These are phyloP conservation scores for Penaeus indicus DNA, from an alignment of 1,140 invertebrate species.

Conservation along the genomic window DNA sequence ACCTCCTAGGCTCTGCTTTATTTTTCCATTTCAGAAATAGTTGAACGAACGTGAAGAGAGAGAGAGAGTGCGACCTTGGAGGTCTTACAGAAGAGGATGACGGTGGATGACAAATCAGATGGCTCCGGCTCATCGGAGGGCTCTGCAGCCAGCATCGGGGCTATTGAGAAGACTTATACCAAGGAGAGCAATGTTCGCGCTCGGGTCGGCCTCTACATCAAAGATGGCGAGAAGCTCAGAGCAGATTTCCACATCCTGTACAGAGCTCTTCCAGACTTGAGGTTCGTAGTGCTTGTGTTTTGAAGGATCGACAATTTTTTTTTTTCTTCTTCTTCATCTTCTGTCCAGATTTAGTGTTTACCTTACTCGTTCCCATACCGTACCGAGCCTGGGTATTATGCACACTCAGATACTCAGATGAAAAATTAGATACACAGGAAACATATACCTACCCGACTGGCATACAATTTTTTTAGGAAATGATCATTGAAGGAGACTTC, in stretches of 20 bases:
- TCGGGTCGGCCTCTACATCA: constrained; percentile 62
- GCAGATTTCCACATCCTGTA: constrained; percentile 62
- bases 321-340: neutral
- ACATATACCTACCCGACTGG: too few relatives aligned
- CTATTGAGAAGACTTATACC: constrained; percentile 42
- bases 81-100: constrained; percentile 24
- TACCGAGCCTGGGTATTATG: too few relatives aligned
- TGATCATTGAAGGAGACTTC: too few relatives aligned
- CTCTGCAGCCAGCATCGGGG: constrained; percentile 44
- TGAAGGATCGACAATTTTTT: neutral
- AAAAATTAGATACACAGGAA: too few relatives aligned
- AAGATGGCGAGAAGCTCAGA: constrained; percentile 57
- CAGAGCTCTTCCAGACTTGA: constrained; percentile 59
- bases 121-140: constrained; percentile 61
- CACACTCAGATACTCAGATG: too few relatives aligned
- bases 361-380: too few relatives aligned
- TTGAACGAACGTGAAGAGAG: neutral
- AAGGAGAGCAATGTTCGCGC: constrained; percentile 61
- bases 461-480: too few relatives aligned
- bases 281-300: constrained; percentile 21
- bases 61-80: neutral
- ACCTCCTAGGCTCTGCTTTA: neutral
- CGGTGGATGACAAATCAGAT: constrained; percentile 63
- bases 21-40: neutral
- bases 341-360: too few relatives aligned